phyloP scores from a whole-genome alignment of 2,797 vertebrate genomes.

The Vespertilio murinus region DNA sequence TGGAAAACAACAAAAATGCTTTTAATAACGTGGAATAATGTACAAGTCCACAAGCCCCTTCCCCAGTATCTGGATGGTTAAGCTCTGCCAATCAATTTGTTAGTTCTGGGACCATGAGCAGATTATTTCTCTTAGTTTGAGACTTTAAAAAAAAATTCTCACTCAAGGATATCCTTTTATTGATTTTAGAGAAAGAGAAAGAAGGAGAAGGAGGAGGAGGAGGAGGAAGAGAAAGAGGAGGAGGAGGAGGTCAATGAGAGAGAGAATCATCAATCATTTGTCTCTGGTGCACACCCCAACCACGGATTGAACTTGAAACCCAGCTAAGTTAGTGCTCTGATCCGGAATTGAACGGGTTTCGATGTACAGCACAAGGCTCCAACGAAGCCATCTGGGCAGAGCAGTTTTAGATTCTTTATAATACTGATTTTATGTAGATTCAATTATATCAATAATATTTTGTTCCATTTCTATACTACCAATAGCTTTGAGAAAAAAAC shows the following conservation, averaged over 20 bases:
- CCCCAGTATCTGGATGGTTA: not conserved
- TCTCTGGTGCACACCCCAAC: not conserved
- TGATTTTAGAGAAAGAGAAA: not conserved
- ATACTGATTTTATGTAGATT: not conserved
- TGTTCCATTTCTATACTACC: not conserved
- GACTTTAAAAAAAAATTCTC: not conserved
- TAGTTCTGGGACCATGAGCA: not conserved
- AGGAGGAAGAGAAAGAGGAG: no score
- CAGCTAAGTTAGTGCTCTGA: not conserved
- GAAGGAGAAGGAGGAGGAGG: no score
- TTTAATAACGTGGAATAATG: not conserved
- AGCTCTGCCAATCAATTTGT: not conserved
- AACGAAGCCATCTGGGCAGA: not conserved
- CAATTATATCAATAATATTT: not conserved
- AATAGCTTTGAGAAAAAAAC: not conserved
- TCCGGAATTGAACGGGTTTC: accelerated
- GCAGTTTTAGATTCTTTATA: not conserved
- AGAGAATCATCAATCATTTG: not conserved
- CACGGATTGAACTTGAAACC: not conserved
- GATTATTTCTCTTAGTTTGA: not conserved
- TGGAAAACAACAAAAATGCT: conserved; percentile 65
- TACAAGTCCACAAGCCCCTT: not conserved
- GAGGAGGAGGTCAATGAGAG: not conserved
- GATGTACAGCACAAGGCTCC: not conserved
- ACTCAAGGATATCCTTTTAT: not conserved